These are phyloP conservation scores for Eublepharis macularius DNA, from an alignment of 2,113 vertebrate species.

Conservation along the genomic window DNA sequence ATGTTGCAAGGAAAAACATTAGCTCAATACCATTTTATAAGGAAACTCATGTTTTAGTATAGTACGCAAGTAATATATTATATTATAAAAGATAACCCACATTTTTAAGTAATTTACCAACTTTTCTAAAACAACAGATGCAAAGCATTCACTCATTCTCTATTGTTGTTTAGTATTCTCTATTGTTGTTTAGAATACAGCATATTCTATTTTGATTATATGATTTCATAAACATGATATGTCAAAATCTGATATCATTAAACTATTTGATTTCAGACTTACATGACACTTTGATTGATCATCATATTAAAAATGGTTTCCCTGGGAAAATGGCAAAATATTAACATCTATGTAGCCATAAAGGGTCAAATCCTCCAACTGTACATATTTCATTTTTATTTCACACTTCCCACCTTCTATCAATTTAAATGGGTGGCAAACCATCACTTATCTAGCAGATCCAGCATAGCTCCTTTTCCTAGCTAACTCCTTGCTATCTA, in stretches of 20 bases:
- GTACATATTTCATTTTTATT: neutral
- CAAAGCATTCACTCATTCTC: neutral
- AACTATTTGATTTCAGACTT: neutral
- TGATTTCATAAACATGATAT: neutral
- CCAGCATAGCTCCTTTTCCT: neutral
- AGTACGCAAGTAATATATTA: neutral
- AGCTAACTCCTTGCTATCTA: neutral
- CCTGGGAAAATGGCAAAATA: neutral
- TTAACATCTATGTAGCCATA: neutral
- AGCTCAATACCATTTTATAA: neutral
- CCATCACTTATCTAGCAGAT: neutral
- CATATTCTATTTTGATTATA: neutral
- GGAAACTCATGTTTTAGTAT: neutral
- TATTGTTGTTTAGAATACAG: neutral
- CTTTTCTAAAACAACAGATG: neutral
- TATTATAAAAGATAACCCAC: neutral
- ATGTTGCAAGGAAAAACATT: neutral
- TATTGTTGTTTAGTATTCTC: neutral
- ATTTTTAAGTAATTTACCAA: neutral
- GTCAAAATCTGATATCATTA: neutral
- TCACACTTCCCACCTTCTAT: neutral
- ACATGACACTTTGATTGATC: neutral
- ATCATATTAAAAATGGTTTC: neutral
- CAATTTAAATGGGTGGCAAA: neutral
- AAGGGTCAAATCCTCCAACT: neutral